Conservation (phyloP, 2,888 invertebrate genomes). For the Acleris cristana region DNA sequence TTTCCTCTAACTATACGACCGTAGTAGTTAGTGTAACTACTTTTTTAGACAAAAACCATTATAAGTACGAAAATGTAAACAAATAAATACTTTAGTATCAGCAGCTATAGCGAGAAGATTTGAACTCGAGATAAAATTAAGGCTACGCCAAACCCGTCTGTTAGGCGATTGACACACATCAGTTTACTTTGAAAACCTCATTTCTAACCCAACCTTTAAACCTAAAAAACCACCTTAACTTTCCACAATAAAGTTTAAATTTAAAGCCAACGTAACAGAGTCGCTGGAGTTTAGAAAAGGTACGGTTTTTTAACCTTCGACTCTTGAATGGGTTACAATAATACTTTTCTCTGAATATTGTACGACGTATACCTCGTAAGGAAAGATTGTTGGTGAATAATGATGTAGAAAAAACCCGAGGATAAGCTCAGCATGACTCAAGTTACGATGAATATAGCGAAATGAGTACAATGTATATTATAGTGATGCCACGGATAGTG, state of each 20-base stretch:
- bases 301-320: slow-evolving; percentile 12
- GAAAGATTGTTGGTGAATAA: slow-evolving; percentile 1
- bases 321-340: slow-evolving; percentile 5
- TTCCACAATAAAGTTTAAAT: neutral
- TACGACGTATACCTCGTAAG: neutral
- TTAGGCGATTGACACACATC: slow-evolving; percentile 26
- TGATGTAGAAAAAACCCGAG: slow-evolving; percentile 5
- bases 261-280: neutral
- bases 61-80: neutral
- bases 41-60: too few relatives aligned
- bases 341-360: slow-evolving; percentile 29
- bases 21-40: too few relatives aligned
- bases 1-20: too few relatives aligned
- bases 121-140: slow-evolving; percentile 35
- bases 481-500: too few relatives aligned
- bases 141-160: slow-evolving; percentile 25
- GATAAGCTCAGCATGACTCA: neutral
- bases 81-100: too few relatives aligned
- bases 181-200: neutral
- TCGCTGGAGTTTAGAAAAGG: neutral
- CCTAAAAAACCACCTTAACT: neutral
- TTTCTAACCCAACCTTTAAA: neutral
- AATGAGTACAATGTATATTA: too few relatives aligned
- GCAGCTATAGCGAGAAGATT: slow-evolving; percentile 10
- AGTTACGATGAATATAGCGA: too few relatives aligned